Percentiles rank a stretch among this genome's conserved stretches.
Evolutionary conservation across 2,113 vertebrate species (phyloP).

Genomic region (Mobula hypostoma): DNA sequence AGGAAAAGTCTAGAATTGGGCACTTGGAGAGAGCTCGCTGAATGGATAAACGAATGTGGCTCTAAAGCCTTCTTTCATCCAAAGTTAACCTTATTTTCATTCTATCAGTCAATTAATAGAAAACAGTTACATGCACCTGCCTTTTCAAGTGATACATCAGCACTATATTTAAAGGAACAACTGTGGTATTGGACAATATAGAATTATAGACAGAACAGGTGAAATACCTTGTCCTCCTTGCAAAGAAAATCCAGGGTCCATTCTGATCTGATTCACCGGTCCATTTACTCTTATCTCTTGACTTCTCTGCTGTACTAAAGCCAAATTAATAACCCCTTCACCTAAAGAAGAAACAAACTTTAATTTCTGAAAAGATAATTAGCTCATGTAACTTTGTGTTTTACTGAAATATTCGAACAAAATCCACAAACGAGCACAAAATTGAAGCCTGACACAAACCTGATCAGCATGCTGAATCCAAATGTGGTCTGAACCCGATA

Average conservation of each 20-base stretch:
- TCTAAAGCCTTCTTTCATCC: not conserved
- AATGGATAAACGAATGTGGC: not conserved
- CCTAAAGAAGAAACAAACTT: constrained; percentile 56
- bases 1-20: not conserved
- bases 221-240: constrained; percentile 75
- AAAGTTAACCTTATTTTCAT: not conserved
- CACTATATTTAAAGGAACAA: not conserved
- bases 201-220: not conserved
- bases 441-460: too few species aligned
- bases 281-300: constrained; percentile 91
- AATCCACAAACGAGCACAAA: too few species aligned
- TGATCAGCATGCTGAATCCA: too few species aligned
- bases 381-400: too few species aligned
- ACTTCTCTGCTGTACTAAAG: constrained; percentile 74
- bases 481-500: too few species aligned
- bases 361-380: not conserved
- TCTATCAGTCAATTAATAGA: not conserved
- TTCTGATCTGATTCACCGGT: constrained; percentile 75
- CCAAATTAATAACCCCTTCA: constrained; percentile 92
- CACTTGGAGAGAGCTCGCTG: not conserved
- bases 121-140: not conserved
- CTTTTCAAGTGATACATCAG: not conserved
- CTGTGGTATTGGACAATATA: not conserved
- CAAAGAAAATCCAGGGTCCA: constrained; percentile 77
- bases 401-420: not conserved